Percentiles rank a stretch among this genome's conserved stretches.
Conservation (phyloP, 2,113 vertebrate species). For the Hirundichthys speculiger region DNA sequence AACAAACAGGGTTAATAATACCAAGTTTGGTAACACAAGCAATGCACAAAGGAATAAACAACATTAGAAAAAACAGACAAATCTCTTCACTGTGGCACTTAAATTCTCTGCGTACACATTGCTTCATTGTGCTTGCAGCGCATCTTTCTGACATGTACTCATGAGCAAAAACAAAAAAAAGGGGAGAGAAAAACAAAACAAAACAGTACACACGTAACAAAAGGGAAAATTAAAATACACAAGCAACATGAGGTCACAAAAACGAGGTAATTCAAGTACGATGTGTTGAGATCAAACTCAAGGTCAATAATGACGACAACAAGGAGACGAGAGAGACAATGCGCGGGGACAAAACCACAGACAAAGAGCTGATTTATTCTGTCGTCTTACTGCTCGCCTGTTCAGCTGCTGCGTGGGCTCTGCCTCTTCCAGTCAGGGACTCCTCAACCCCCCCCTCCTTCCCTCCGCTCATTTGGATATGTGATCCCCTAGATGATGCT, state of each 20-base stretch:
- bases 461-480: slow-evolving; percentile 52
- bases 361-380: slow-evolving; percentile 73
- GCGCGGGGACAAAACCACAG: slow-evolving; percentile 72
- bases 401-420: slow-evolving; percentile 50
- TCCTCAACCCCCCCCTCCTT: slow-evolving; percentile 15
- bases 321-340: slow-evolving; percentile 72
- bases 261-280: slow-evolving; percentile 98
- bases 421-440: slow-evolving; percentile 62
- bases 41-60: slow-evolving; percentile 76
- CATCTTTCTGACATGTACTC: slow-evolving; percentile 45
- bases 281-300: slow-evolving; percentile 87
- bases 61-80: slow-evolving; percentile 60
- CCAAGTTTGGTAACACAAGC: slow-evolving; percentile 88
- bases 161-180: slow-evolving; percentile 22
- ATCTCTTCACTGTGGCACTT: slow-evolving; percentile 81
- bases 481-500: slow-evolving; percentile 34
- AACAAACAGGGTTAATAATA: slow-evolving; percentile 80
- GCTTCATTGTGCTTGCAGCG: slow-evolving; percentile 63
- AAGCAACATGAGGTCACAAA: slow-evolving; percentile 93
- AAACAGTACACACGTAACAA: slow-evolving; percentile 41
- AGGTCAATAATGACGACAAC: slow-evolving; percentile 73
- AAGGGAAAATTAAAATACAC: slow-evolving; percentile 64
- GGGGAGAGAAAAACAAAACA: slow-evolving; percentile 21
- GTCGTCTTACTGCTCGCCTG: slow-evolving; percentile 59
- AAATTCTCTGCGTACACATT: slow-evolving; percentile 49